A percentile compares a stretch with the other conserved stretches of the same genome.
Conservation (phyloP, 2,797 vertebrate species). For the Enteromius argenteus region DNA sequence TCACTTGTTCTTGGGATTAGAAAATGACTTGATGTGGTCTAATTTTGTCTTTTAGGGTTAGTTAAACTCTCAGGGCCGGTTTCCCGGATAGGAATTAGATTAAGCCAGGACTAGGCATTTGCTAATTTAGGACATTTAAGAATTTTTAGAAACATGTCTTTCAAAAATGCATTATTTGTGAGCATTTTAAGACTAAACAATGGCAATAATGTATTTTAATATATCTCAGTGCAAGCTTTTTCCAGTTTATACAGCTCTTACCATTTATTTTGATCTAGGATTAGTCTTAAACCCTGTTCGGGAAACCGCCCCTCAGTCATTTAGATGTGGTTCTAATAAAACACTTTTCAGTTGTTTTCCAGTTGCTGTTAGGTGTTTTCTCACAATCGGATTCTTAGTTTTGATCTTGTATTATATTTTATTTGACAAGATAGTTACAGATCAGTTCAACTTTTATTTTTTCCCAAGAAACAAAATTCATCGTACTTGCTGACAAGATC, state of each 20-base stretch:
- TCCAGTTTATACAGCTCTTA: no score
- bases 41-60: neutral
- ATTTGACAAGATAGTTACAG: neutral
- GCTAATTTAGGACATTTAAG: no score
- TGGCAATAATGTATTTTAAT: no score
- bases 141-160: no score
- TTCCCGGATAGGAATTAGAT: no score
- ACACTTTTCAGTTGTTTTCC: neutral
- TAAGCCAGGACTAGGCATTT: no score
- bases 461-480: constrained; percentile 61
- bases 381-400: neutral
- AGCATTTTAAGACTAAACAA: no score
- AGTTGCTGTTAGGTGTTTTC: neutral
- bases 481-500: constrained; percentile 71
- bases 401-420: neutral
- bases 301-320: no score
- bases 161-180: no score
- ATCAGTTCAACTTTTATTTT: neutral
- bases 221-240: no score
- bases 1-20: constrained; percentile 16
- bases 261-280: no score
- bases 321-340: neutral
- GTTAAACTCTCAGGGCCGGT: no score
- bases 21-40: constrained; percentile 10
- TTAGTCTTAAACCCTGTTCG: neutral